Evolutionary conservation across 1,140 invertebrate species (phyloP), one percentile per base, ranked within the genome.

Genomic region (Microvelia longipes): DNA sequence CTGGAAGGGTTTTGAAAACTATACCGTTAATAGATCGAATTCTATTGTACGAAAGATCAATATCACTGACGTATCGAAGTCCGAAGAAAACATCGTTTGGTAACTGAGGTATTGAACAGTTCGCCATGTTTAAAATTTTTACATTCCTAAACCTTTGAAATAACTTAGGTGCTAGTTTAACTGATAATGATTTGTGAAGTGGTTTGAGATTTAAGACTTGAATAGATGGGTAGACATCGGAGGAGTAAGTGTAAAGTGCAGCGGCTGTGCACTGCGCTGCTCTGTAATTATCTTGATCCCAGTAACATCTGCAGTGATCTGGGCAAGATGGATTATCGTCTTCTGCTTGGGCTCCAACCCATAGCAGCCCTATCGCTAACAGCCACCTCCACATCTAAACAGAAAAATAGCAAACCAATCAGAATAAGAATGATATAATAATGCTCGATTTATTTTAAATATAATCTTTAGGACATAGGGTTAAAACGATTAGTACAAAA

Each of bases 41-140:
- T 1, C 82, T 81, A 76, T 96, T 96, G 70, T 83, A 82, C 0
- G 90, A 91, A 64, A 95, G 79, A 77, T 96, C 91, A 30, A 96
- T 80, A 78, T 94, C 91, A 30, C 93, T 90, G 62, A 95, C 82
- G 70, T 93, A 88, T 64, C 83, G 83, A 24, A 95, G 81, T 0
- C 86, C 86, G 69, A 83, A 85, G 74, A 95, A 89, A 0, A 91
- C 89, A 69, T 86, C 84, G 28, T 84, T 83, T 73, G 91, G 82
- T 5, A 95, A 82, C 2, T 82, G 80, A 70, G 85, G 80, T 5
- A 95, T 84, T 68, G 85, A 84, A 76, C 90, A 92, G 73, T 89
- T 86, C 71, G 81, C 83, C 63, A 94, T 75, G 50, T 71, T 72
- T 15, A 76, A 62, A 29, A 70, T 73, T 66, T 74, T 74, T 25